Conservation (phyloP, 2,113 vertebrate species). For the Phasianus colchicus region DNA sequence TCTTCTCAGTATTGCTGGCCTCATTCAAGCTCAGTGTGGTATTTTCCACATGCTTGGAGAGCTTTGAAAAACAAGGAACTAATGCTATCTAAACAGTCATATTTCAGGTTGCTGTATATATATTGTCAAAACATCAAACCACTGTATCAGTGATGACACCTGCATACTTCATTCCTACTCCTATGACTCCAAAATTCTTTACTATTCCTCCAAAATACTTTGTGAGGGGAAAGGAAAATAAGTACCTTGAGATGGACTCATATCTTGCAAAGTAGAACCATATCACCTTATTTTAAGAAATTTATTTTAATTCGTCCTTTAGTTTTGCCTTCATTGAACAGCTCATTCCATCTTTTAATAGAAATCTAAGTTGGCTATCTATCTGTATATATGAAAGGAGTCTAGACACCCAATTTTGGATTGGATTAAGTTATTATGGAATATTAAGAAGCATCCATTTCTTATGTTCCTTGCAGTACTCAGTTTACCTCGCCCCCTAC, state of each 20-base stretch:
- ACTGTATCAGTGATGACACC: neutral
- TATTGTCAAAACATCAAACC: neutral
- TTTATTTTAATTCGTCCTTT: neutral
- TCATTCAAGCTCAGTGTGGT: neutral
- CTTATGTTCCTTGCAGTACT: neutral
- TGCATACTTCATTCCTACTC: neutral
- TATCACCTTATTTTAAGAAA: neutral
- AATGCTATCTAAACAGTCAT: neutral
- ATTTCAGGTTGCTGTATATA: neutral
- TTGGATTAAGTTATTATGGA: neutral
- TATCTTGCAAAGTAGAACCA: neutral
- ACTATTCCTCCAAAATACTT: neutral
- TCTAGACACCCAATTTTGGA: neutral
- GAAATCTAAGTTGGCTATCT: neutral
- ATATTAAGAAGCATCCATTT: neutral
- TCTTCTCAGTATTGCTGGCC: neutral
- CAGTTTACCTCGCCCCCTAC: neutral
- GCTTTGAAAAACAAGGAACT: neutral
- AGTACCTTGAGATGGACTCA: neutral
- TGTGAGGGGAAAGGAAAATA: neutral
- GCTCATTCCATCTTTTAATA: neutral
- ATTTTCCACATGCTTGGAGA: neutral
- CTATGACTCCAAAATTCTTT: neutral
- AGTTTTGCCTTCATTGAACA: neutral
- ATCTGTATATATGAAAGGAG: neutral